Evolutionary conservation across 2,888 invertebrate genomes (phyloP).

Genomic region (Xestoiulus laeticollis): DNA sequence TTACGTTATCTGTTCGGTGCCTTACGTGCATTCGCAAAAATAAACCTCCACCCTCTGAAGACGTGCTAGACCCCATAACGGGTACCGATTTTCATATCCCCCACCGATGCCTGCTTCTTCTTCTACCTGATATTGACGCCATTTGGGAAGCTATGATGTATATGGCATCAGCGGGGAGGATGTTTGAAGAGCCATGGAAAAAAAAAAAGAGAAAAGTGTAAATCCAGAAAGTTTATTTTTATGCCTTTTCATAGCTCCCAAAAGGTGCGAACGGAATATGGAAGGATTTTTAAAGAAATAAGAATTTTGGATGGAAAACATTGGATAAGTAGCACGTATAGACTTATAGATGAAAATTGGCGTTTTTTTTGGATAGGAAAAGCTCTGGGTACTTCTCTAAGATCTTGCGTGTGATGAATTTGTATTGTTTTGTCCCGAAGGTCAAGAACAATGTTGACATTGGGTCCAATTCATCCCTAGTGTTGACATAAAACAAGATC

Average conservation of each 20-base stretch:
- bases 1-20: conserved; percentile 47
- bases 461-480: background rate
- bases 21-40: background rate
- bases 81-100: conserved; percentile 28
- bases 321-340: background rate
- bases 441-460: conserved; percentile 6
- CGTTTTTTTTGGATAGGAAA: background rate
- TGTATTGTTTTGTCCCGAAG: background rate
- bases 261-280: background rate
- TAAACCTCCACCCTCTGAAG: background rate
- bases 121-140: conserved; percentile 24
- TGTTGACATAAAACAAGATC: background rate
- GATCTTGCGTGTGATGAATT: background rate
- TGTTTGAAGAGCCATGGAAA: background rate
- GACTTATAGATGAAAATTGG: background rate
- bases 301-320: background rate
- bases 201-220: background rate
- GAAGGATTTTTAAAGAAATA: background rate
- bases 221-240: conserved; percentile 14
- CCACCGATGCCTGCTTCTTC: conserved; percentile 19
- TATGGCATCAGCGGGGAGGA: conserved; percentile 6
- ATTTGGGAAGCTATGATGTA: conserved; percentile 28
- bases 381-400: background rate
- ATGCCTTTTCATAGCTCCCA: background rate
- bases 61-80: conserved; percentile 21